phyloP scores from a whole-genome alignment of 2,797 vertebrate species.

The Pangasius krempfi region DNA sequence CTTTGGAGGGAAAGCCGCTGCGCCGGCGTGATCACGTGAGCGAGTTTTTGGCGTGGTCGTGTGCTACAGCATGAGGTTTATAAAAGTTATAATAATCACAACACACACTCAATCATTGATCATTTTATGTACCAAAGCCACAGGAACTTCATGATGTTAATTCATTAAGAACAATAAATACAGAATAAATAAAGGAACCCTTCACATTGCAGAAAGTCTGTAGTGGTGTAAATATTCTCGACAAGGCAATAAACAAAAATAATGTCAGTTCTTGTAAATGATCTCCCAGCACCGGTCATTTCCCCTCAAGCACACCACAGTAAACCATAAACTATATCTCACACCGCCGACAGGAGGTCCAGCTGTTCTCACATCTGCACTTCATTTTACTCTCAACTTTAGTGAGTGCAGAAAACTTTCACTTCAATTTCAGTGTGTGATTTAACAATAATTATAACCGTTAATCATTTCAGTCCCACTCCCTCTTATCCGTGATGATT shows the following conservation, averaged over 20 bases:
- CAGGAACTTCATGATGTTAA: neutral
- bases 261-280: neutral
- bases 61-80: too few relatives aligned
- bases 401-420: neutral
- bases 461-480: neutral
- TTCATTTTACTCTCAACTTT: too few relatives aligned
- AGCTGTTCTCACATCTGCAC: too few relatives aligned
- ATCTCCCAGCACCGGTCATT: neutral
- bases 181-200: neutral
- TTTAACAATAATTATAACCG: neutral
- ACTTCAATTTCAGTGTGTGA: neutral
- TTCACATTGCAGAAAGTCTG: neutral
- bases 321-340: too few relatives aligned
- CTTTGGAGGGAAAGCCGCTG: too few relatives aligned
- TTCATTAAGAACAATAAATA: neutral
- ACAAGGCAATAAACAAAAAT: neutral
- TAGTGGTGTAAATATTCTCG: neutral
- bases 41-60: too few relatives aligned
- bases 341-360: too few relatives aligned
- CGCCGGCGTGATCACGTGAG: too few relatives aligned
- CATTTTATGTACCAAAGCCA: too few relatives aligned
- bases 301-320: too few relatives aligned
- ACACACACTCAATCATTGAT: too few relatives aligned
- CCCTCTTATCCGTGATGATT: neutral
- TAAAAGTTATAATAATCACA: too few relatives aligned